phyloP scores from a whole-genome alignment of 1,140 invertebrate species.

The Eriosoma lanigerum region DNA sequence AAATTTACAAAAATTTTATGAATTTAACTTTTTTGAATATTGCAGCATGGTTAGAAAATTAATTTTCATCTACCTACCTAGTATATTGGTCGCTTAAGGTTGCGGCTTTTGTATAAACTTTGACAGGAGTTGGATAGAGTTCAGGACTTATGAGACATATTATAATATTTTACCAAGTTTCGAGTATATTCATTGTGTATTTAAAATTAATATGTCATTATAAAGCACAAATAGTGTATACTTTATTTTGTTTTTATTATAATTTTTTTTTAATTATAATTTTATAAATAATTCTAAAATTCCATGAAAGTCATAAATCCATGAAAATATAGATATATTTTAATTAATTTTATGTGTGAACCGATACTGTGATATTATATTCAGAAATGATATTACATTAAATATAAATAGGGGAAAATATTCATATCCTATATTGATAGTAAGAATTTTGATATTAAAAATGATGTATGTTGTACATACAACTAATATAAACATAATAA shows the following conservation, averaged over 20 bases:
- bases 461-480: too few relatives aligned
- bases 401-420: too few relatives aligned
- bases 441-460: too few relatives aligned
- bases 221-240: background rate
- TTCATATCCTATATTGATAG: too few relatives aligned
- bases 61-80: constrained; percentile 40
- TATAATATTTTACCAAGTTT: constrained; percentile 19
- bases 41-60: constrained; percentile 32
- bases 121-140: constrained; percentile 40
- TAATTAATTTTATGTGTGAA: too few relatives aligned
- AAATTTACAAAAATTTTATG: constrained; percentile 15
- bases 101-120: constrained; percentile 38
- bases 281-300: too few relatives aligned
- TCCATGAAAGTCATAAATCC: too few relatives aligned
- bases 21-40: constrained; percentile 8
- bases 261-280: background rate
- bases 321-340: too few relatives aligned
- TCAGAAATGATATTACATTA: too few relatives aligned
- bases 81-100: constrained; percentile 39
- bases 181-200: constrained; percentile 1
- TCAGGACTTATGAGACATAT: constrained; percentile 34
- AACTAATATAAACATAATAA: too few relatives aligned
- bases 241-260: too few relatives aligned
- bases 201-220: background rate
- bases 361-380: too few relatives aligned